Base-by-base conservation (phyloP, 2,113 vertebrate genomes). In the Agelaius tricolor region DNA sequence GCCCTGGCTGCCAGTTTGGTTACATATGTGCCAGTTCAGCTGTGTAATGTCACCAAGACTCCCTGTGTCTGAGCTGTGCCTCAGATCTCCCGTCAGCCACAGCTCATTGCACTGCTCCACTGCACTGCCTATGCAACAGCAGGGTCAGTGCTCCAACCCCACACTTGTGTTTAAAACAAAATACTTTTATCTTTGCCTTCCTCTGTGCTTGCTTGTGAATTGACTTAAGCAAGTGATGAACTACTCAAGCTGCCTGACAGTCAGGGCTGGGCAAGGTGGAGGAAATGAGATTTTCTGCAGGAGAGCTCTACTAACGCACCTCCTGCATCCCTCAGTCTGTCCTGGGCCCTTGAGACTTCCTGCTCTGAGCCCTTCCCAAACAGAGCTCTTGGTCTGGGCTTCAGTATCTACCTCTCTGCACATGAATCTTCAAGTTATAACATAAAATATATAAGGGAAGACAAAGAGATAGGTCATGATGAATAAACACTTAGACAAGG, bases 161-260 rank as follows among this genome's bases (percentile, higher is more conserved):
- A 4, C 20, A 4, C 20, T 7, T 13, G 31, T 30, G 10, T 5
- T 67, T 54, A 10, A 57, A 93, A 57, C n/a, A 39, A 43, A 72
- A 44, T 3, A 9, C 15, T 74, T 10, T 8, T 28, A 13, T 22
- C 58, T 73, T 88, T 86, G 71, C 33, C 31, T 83, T 28, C 51
- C 14, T 9, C 7, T 21, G 26, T 49, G 31, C 37, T 44, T 49
- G n/a, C 39, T 61, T 31, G 28, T 10, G 27, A 71, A 63, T 43
- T 0, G 1, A 9, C 30, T 72, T 62, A 54, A 73, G 51, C 52
- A 69, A 43, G 62, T 0, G 1, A 33, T 4, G 24, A 46, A 4
- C 31, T 26, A 13, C 35, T 28, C 2, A 1, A 61, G 37, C 31
- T 76, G 31, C 24, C 37, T 33, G 30, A 35, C 59, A 66, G 62